Evolutionary conservation across 2,888 invertebrate species (phyloP), one percentile per base, ranked within the genome.

Genomic region (Masnerella sp.): DNA sequence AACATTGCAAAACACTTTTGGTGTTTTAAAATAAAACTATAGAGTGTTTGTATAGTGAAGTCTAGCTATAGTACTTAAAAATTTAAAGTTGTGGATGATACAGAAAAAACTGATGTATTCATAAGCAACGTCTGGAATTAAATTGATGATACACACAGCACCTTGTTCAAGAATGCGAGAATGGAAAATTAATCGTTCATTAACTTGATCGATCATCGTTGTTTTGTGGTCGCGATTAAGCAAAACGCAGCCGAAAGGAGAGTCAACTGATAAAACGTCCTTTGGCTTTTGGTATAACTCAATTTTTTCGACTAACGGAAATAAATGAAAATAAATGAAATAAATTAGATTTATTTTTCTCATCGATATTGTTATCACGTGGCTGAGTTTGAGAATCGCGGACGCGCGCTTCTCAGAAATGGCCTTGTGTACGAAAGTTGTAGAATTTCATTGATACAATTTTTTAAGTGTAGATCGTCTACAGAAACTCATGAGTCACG

Each of bases 131-230:
- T 28, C 28, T 28, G n/a, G 28, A 28, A 28, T n/a, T 7, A 28
- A 28, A 7, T 1, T n/a, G 28, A 28, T n/a, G 34, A 52, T 52
- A 52, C 36, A 52, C 22, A 52, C 34, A 17, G 11, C 18, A 34
- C 52, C 52, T 59, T 59, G 47, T 47, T 59, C n/a, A n/a, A n/a
- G n/a, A n/a, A n/a, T 22, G 22, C 25, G 40, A 61, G 49, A 30
- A 47, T 36, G 40, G 47, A 49, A 40, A 40, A 61, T 49, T 40
- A 47, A 54, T 40, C 54, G 54, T 54, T 40, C 42, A 42, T 54
- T 54, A 54, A 12, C 22, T 40, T 7, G 36, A 47, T 49, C 49
- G 61, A 61, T 61, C 49, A 30, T 17, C 49, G 45, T 61, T 61
- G 38, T 38, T 61, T 59, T 17, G 18, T 11, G 18, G 9, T 18